Conservation (phyloP, 1,140 invertebrate species). For the Adoxophyes honmai region DNA sequence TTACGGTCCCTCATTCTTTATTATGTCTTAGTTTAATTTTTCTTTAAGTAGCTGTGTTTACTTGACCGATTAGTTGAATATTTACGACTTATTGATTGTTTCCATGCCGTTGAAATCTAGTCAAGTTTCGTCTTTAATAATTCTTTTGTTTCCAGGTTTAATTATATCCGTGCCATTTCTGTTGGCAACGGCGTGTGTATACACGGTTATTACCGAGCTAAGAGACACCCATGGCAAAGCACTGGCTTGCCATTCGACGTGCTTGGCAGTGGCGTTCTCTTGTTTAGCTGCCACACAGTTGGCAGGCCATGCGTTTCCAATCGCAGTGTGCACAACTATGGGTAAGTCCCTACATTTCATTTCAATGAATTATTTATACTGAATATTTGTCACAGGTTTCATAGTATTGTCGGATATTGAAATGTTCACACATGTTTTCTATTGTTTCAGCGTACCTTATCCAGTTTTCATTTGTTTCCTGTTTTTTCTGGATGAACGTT, state of each 20-base stretch:
- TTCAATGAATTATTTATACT: too few relatives aligned
- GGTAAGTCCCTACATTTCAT: slow-evolving; percentile 71
- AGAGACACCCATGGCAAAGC: slow-evolving; percentile 78
- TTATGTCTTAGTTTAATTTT: too few relatives aligned
- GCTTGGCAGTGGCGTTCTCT: slow-evolving; percentile 69
- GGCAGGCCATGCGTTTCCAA: slow-evolving; percentile 48
- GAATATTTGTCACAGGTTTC: too few relatives aligned
- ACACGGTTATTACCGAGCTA: slow-evolving; percentile 73
- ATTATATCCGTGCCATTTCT: slow-evolving; percentile 77
- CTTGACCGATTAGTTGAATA: not conserved
- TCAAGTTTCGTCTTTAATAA: too few relatives aligned
- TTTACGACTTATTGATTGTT: too few relatives aligned
- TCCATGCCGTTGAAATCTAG: too few relatives aligned
- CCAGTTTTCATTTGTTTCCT: slow-evolving; percentile 83
- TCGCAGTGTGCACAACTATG: slow-evolving; percentile 58
- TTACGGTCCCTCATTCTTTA: too few relatives aligned
- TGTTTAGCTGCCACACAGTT: slow-evolving; percentile 66
- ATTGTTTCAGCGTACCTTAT: slow-evolving; percentile 78
- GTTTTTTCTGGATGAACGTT: slow-evolving; percentile 84
- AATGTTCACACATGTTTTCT: too few relatives aligned
- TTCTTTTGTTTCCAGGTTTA: slow-evolving; percentile 52
- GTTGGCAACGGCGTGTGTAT: slow-evolving; percentile 73
- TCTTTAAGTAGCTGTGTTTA: slow-evolving; percentile 16
- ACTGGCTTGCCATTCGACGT: slow-evolving; percentile 73
- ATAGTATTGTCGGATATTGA: too few relatives aligned